phyloP scores from a whole-genome alignment of 2,797 vertebrate species.

The Phyllotis vaccarum region DNA sequence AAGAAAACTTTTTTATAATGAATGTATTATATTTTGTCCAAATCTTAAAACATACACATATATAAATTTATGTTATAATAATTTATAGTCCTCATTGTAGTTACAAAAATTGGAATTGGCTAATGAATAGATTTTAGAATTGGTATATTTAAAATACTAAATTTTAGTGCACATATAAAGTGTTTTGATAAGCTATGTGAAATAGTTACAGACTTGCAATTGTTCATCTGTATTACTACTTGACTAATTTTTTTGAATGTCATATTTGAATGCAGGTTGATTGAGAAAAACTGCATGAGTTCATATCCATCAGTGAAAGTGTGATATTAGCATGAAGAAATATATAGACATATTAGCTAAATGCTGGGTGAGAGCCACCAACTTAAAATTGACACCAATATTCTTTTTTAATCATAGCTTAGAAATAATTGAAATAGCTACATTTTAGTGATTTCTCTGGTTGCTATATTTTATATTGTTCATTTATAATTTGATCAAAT shows the following conservation, averaged over 20 bases:
- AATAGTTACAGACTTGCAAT: background rate
- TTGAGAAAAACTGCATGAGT: background rate
- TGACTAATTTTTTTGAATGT: background rate
- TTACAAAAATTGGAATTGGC: background rate
- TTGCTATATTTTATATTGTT: background rate
- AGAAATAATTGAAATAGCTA: background rate
- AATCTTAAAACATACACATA: background rate
- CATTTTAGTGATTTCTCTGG: background rate
- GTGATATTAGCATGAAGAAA: background rate
- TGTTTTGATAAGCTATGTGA: background rate
- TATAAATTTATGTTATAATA: background rate
- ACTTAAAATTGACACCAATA: background rate
- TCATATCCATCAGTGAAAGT: background rate
- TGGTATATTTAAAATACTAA: background rate
- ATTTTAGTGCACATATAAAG: background rate
- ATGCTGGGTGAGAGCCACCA: background rate
- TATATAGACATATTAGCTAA: background rate
- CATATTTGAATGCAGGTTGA: background rate
- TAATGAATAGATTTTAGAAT: background rate
- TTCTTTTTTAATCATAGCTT: background rate
- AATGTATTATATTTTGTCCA: background rate
- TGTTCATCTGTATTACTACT: background rate
- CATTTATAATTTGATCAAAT: slow-evolving; percentile 23
- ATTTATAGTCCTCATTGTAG: background rate
- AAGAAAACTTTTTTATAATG: background rate